Evolutionary conservation across 2,888 invertebrate species (phyloP).

Genomic region (Hypsopygia costalis): DNA sequence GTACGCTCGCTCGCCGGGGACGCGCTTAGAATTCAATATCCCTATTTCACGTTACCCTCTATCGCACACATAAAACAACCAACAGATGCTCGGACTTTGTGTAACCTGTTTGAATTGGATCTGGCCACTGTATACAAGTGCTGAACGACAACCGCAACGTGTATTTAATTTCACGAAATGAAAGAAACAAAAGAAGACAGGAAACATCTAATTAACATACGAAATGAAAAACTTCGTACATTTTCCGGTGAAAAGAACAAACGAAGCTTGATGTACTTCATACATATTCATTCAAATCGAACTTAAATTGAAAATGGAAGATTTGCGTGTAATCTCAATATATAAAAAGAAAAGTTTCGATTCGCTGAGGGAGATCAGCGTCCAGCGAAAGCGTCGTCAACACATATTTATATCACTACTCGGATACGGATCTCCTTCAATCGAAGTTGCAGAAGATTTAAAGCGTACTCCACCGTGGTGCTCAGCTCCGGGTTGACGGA

Average conservation of each 20-base stretch:
- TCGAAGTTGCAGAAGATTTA: too few relatives aligned
- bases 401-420: too few relatives aligned
- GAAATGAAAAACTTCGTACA: not conserved
- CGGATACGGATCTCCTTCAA: too few relatives aligned
- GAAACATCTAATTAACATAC: not conserved
- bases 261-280: not conserved
- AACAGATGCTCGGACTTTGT: constrained; percentile 46
- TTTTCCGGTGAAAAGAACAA: not conserved
- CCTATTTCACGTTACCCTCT: constrained; percentile 54
- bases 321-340: too few relatives aligned
- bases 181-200: not conserved
- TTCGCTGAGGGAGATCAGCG: too few relatives aligned
- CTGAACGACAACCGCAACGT: too few relatives aligned
- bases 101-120: constrained; percentile 43
- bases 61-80: constrained; percentile 54
- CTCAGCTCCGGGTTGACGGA: too few relatives aligned
- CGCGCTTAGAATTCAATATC: constrained; percentile 72
- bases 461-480: too few relatives aligned
- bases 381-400: too few relatives aligned
- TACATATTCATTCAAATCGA: too few relatives aligned
- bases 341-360: too few relatives aligned
- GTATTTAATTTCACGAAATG: not conserved
- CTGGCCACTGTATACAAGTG: constrained; percentile 21
- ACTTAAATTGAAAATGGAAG: too few relatives aligned
- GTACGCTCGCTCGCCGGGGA: constrained; percentile 48